A percentile compares a stretch with the other conserved stretches of the same genome.
phyloP scores from a whole-genome alignment of 2,113 vertebrate genomes.

The Pteruthius melanotis region DNA sequence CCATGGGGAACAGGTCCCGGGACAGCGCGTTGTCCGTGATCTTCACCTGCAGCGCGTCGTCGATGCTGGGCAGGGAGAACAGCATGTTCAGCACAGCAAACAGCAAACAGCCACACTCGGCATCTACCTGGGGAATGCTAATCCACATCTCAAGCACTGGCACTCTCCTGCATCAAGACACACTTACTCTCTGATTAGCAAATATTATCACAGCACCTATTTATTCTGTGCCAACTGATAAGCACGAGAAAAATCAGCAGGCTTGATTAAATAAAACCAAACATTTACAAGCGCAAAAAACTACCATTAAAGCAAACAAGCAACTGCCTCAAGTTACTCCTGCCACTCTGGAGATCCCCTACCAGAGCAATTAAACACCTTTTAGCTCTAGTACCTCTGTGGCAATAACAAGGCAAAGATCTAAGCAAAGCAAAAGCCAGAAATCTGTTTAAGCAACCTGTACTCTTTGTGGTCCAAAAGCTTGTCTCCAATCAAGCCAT shows the following conservation, averaged over 20 bases:
- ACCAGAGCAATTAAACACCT: neutral
- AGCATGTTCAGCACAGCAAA: neutral
- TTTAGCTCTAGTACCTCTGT: neutral
- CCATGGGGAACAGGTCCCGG: constrained; percentile 98
- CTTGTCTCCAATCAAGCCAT: neutral
- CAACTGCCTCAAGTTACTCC: neutral
- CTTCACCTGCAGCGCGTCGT: constrained; percentile 97
- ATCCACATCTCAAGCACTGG: neutral
- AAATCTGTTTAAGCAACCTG: neutral
- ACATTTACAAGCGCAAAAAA: neutral
- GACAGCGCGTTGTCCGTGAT: constrained; percentile 97
- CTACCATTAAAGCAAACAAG: neutral
- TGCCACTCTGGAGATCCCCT: neutral
- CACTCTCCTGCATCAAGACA: neutral
- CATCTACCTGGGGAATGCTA: neutral
- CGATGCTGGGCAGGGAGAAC: constrained; percentile 80
- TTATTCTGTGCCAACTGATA: neutral
- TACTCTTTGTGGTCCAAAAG: neutral
- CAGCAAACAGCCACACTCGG: fast-evolving
- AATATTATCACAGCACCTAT: neutral
- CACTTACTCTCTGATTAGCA: neutral
- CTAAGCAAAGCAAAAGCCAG: neutral
- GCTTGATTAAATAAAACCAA: neutral
- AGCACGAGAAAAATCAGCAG: neutral
- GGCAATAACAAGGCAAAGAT: neutral